Evolutionary conservation across 2,797 vertebrate genomes (phyloP), one percentile per base, ranked within the genome.

Genomic region (Neomorphus geoffroyi): DNA sequence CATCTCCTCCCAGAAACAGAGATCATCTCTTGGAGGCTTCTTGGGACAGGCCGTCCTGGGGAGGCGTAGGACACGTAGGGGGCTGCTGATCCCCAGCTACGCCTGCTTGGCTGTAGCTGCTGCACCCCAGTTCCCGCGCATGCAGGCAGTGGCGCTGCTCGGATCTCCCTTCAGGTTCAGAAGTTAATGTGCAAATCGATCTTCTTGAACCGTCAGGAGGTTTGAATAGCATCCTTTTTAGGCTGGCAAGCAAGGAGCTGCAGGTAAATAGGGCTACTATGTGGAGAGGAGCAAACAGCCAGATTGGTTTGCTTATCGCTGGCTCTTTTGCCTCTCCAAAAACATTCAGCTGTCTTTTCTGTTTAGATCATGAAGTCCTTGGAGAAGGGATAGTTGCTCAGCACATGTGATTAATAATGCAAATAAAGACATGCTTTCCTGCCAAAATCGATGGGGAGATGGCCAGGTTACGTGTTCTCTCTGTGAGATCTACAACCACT

Each of bases 181-280:
- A 88, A 95, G 88, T 81, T 91, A 79, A 70, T 0, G 23, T 90
- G 88, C 78, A 94, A 94, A 67, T 53, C 35, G 94, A 96, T 94
- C 93, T 83, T 70, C 82, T 66, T 7, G 21, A 86, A 78, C 62
- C 0, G 6, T 62, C 0, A 1, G 62, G 73, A 79, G 51, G 77
- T 78, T 85, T 84, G 62, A 94, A 86, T 80, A 35, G 37, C 77
- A 72, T 94, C 66, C 61, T 58, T 85, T 48, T 60, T 48, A 56
- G 82, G 64, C 37, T 10, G 79, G 48, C n/a, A 67, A 45, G 45
- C 0, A 2, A 51, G 58, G 62, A 86, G 87, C 67, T 78, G 92
- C 48, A 46, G 27, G 78, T 71, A 88, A 93, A 65, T 10, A 43
- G 79, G 61, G 73, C 72, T 80, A 5, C 73, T 66, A 37, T 46